Conservation (phyloP, 2,113 vertebrate species). For the Aspiorhynchus laticeps region DNA sequence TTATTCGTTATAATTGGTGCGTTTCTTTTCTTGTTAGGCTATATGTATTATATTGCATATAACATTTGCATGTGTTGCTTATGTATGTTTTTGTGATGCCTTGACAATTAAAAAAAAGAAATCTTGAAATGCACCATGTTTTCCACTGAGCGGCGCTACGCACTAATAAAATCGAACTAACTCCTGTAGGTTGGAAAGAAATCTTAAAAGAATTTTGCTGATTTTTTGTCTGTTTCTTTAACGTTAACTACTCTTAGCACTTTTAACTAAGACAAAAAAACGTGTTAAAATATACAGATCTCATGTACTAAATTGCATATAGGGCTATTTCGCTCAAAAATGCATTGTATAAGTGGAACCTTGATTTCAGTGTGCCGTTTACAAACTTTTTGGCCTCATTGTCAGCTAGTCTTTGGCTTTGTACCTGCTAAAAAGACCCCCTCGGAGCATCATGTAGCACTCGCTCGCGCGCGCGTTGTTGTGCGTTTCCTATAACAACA, state of each 20-base stretch:
- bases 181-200: background rate
- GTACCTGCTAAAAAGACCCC: background rate
- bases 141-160: constrained; percentile 16
- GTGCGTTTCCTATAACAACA: constrained; percentile 47
- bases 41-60: background rate
- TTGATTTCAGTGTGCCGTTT: background rate
- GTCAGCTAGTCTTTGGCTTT: background rate
- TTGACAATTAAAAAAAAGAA: background rate
- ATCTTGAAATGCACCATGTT: background rate
- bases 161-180: background rate
- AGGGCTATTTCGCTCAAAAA: background rate
- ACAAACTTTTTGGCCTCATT: background rate
- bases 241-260: background rate
- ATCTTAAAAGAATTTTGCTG: background rate
- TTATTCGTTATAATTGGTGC: background rate
- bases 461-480: constrained; percentile 11
- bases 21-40: background rate
- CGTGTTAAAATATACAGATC: background rate
- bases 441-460: background rate
- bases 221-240: background rate
- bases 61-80: background rate
- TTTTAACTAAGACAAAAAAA: background rate
- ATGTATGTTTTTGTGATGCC: background rate
- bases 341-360: background rate
- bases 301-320: background rate